Percentiles rank a stretch among this genome's conserved stretches.
Conservation (phyloP, 2,113 vertebrate species). For the Carassius gibelio region DNA sequence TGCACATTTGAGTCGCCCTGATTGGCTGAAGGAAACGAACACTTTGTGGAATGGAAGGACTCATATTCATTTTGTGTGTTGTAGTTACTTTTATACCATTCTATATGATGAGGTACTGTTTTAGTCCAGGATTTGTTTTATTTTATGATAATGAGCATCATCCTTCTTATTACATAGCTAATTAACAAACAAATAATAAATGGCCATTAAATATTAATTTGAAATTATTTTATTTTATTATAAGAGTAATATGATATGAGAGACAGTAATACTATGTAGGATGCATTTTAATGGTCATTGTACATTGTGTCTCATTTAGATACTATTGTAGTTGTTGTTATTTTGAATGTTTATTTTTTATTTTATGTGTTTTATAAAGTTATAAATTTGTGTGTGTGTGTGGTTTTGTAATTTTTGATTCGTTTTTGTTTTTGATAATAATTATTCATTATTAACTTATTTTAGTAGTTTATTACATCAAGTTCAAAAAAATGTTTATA, state of each 20-base stretch:
- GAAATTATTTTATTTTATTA: background rate
- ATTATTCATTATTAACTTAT: background rate
- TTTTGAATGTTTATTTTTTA: too few relatives aligned
- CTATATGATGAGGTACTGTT: background rate
- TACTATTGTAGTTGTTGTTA: background rate
- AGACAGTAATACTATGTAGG: background rate
- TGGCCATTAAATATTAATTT: background rate
- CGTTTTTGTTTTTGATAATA: too few relatives aligned
- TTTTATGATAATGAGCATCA: background rate
- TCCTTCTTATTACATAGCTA: background rate
- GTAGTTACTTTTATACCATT: background rate
- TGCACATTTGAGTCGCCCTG: background rate
- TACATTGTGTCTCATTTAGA: too few relatives aligned
- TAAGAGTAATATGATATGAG: background rate
- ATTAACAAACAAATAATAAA: background rate
- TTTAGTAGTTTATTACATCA: background rate
- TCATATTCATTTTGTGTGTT: background rate
- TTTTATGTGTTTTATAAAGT: too few relatives aligned
- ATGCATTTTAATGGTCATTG: background rate
- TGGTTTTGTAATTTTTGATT: too few relatives aligned
- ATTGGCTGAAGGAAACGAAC: conserved; percentile 12
- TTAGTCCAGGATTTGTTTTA: background rate
- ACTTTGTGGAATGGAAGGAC: background rate
- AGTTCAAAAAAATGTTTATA: background rate
- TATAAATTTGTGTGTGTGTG: too few relatives aligned